Conservation (phyloP, 2,113 vertebrate species). For the Leucoraja erinaceus region DNA sequence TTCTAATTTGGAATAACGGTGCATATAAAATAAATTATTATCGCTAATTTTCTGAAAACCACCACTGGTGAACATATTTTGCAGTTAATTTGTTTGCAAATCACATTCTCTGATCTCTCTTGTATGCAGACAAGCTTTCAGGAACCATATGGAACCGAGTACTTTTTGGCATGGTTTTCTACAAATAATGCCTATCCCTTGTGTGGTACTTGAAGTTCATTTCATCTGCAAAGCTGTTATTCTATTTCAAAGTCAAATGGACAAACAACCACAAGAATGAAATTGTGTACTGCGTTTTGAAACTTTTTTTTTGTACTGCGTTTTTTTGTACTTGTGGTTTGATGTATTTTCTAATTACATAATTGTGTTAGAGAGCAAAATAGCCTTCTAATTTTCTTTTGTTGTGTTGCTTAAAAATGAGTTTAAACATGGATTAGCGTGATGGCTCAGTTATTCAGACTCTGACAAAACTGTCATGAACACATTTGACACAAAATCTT, state of each 20-base stretch:
- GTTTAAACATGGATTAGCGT: neutral
- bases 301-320: neutral
- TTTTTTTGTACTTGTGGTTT: too few relatives aligned
- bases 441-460: neutral
- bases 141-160: neutral
- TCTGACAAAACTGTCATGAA: neutral
- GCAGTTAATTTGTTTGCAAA: neutral
- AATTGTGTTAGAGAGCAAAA: neutral
- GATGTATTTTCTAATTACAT: neutral
- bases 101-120: neutral
- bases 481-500: neutral
- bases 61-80: neutral
- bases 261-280: neutral
- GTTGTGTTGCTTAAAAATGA: neutral
- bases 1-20: neutral
- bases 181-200: slow-evolving; percentile 9
- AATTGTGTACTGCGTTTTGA: neutral
- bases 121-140: neutral
- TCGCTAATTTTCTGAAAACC: neutral
- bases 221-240: neutral
- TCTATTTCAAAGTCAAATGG: neutral
- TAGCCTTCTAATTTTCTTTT: neutral
- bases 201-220: neutral
- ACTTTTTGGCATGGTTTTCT: neutral
- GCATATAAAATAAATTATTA: neutral